Base-by-base conservation (phyloP, 2,113 vertebrate species). In the Eudyptes chrysolophus region DNA sequence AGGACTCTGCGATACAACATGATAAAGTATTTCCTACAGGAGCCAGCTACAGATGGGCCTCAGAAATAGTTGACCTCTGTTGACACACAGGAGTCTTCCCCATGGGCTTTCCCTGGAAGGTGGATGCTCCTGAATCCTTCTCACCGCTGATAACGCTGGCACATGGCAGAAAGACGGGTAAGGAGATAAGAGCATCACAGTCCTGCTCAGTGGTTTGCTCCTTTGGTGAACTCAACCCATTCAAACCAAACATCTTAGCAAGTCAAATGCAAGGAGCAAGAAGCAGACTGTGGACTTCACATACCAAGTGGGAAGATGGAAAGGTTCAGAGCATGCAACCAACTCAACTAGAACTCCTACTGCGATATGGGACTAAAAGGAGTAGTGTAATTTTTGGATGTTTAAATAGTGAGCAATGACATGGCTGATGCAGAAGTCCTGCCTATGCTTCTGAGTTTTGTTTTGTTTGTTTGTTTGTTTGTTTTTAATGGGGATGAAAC, bases 231-330 rank as follows among this genome's bases (percentile, higher is more conserved):
- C 66, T 80, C 84, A 72, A 32, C 58, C 44, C 42, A 32, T 85
- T 85, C 71, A 85, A 93, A 85, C 36, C 62, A 76, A 96, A 44
- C n/a, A 30, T 15, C 55, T 94, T 49, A 64, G 76, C 69, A 94
- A 94, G 81, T 60, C 52, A 95, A 90, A 92, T 42, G 58, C 11
- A 62, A 86, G 70, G 44, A 87, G n/a, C 62, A 80, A 76, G 52
- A n/a, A 94, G 36, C 51, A 79, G 46, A 46, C 4, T 58, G 78
- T 62, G 90, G 75, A 61, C 70, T 90, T 82, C 49, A 52, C 3
- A 3, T 84, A 46, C 15, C 0, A 2, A 51, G 52, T 18, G 52
- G 52, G 68, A 96, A 34, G 58, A 82, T 72, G 61, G 61, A 92
- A 95, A 89, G 9, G 60, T 46, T 82, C 26, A 71, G 69, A 84